phyloP scores from a whole-genome alignment of 2,888 invertebrate species.

The Erebia ligea region DNA sequence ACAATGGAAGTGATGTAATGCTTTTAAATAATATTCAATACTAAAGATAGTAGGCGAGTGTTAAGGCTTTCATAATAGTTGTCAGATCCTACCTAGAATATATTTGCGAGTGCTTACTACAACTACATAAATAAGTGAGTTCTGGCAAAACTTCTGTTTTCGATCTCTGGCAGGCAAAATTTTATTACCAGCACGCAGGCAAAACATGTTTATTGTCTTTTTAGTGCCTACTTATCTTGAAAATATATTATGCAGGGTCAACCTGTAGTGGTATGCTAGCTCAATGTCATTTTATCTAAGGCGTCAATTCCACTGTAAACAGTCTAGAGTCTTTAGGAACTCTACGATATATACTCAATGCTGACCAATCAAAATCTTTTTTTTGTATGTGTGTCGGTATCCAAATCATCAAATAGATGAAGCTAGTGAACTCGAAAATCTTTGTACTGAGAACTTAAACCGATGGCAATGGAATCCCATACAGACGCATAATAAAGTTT shows the following conservation, averaged over 20 bases:
- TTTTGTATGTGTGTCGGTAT: no score
- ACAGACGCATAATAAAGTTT: neutral
- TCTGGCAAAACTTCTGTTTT: no score
- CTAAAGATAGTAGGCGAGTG: conserved; percentile 7
- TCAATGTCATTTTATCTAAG: neutral
- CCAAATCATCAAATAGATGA: neutral
- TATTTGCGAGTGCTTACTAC: neutral
- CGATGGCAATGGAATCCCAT: neutral
- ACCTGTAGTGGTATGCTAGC: neutral
- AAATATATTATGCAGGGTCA: conserved; percentile 9
- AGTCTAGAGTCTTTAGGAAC: neutral
- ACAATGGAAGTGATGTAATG: conserved; percentile 3
- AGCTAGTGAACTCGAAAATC: neutral
- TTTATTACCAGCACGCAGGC: neutral
- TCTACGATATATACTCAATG: no score
- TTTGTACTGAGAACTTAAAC: neutral
- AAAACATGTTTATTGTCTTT: neutral
- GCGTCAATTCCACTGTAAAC: neutral
- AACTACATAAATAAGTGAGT: no score
- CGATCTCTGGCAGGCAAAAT: neutral
- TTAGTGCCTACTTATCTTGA: neutral
- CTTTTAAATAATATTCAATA: conserved; percentile 17
- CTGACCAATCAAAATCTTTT: no score
- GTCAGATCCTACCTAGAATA: neutral
- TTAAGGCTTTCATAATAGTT: neutral